Conservation (phyloP, 2,888 invertebrate genomes). For the Pseudolycoriella hygida region DNA sequence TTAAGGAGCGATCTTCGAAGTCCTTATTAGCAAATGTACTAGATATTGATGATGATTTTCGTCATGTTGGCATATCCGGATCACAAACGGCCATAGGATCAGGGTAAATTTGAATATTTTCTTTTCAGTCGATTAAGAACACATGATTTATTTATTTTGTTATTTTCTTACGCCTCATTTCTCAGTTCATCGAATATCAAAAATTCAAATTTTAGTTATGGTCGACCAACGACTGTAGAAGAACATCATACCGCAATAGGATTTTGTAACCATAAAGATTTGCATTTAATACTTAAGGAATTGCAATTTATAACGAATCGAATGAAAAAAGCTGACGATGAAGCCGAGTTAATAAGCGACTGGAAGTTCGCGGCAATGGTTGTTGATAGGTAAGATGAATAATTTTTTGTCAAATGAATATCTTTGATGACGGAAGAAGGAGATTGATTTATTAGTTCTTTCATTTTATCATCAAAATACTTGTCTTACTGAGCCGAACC, state of each 20-base stretch:
- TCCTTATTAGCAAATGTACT: constrained; percentile 86
- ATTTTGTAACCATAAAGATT: constrained; percentile 61
- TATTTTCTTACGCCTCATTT: no score
- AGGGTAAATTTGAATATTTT: constrained; percentile 3
- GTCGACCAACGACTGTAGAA: constrained; percentile 65
- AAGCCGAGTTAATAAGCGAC: constrained; percentile 83
- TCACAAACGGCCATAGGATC: constrained; percentile 41
- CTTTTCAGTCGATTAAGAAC: no score
- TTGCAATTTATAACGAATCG: constrained; percentile 86
- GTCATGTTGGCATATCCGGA: constrained; percentile 44
- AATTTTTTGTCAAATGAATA: no score
- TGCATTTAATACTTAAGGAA: constrained; percentile 80
- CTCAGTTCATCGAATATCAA: background rate
- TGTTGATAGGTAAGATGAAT: constrained; percentile 75
- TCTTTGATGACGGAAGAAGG: no score
- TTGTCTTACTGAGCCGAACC: no score
- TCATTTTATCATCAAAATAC: no score
- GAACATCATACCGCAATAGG: constrained; percentile 40
- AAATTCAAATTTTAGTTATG: constrained; percentile 34
- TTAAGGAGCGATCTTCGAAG: constrained; percentile 86
- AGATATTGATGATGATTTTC: constrained; percentile 90
- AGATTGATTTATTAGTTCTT: no score
- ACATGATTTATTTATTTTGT: no score
- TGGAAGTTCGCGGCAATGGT: constrained; percentile 99
- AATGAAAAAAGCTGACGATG: constrained; percentile 88